Evolutionary conservation across 2,113 vertebrate genomes (phyloP).

Genomic region (Burhinus bistriatus): DNA sequence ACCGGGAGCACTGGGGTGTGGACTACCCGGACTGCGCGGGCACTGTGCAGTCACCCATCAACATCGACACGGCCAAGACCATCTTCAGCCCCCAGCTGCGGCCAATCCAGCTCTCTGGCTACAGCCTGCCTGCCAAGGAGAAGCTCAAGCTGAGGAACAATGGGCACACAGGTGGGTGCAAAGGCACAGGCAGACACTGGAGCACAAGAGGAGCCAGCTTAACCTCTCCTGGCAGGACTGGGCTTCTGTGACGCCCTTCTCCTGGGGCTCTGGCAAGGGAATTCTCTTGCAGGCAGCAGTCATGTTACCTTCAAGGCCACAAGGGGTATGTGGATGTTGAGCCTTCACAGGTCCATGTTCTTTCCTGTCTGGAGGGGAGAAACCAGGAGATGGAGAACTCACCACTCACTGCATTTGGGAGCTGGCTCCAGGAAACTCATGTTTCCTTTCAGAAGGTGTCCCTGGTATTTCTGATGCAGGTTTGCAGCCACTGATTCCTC

Average conservation of each 20-base stretch:
- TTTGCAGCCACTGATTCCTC: neutral
- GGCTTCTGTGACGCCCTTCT: neutral
- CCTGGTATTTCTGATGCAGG: neutral
- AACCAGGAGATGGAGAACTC: neutral
- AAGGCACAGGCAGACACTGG: neutral
- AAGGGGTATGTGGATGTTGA: neutral
- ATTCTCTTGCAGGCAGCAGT: neutral
- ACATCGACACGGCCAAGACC: slow-evolving; percentile 39
- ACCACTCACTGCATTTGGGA: neutral
- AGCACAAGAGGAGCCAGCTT: neutral
- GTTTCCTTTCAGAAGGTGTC: neutral
- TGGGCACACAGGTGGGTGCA: slow-evolving; percentile 72
- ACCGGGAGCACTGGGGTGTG: slow-evolving; percentile 17
- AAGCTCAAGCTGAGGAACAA: slow-evolving; percentile 71
- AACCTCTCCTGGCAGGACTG: neutral
- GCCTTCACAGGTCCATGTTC: neutral
- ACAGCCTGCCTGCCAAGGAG: slow-evolving; percentile 14
- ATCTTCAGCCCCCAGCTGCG: slow-evolving; percentile 45
- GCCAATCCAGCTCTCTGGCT: slow-evolving; percentile 61
- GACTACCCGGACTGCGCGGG: slow-evolving; percentile 13
- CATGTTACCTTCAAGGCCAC: neutral
- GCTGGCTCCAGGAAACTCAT: neutral
- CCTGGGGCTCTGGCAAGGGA: neutral
- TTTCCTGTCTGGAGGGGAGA: neutral
- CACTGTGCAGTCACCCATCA: slow-evolving; percentile 73